Base-by-base conservation (phyloP, 1,140 invertebrate genomes). In the Trichoplusia ni region DNA sequence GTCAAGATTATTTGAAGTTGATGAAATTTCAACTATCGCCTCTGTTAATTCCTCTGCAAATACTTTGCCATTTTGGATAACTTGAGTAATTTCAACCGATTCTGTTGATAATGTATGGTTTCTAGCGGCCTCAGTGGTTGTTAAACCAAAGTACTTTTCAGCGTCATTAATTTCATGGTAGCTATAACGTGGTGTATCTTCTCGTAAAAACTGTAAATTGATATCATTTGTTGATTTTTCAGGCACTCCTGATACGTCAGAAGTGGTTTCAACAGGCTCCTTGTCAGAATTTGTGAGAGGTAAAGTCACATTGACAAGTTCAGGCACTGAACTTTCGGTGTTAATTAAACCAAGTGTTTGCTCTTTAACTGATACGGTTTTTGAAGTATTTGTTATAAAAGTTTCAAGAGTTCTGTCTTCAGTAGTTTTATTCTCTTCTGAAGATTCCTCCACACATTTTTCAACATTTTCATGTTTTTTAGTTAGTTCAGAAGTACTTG, bases 141-240 rank as follows among this genome's bases (percentile, higher is more conserved):
- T 13, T 23, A 60, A 53, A 58, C 62, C 78, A 14, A 75, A 42
- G 18, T 75, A 49, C 18, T 31, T 46, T 71, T 84, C 82, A 8
- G 78, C 78, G 51, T 81, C 80, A 16, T 18, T 9, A 13, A 82
- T 72, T 38, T 81, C 73, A 46, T 77, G 68, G 62, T 82, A 84
- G 37, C 38, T 74, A 23, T 75, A 65, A 8, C 51, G 44, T 7
- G 74, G 71, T 18, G 31, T 21, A 56, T 84, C 79, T 9, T 64
- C 38, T 21, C 21, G 25, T 49, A 65, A 38, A 3, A 38, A 13
- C 23, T 13, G 14, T 5, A 11, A 25, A 16, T 31, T 16, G 16
- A 0, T 14, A 9, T 18, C 18, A 9, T 14, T n/a, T 13, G 13
- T 29, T 8, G 13, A 14, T 49, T 49, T n/a, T 16, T 2, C n/a